These are phyloP conservation scores for Riparia riparia DNA, from an alignment of 2,113 vertebrate genomes.

Conservation along the genomic window DNA sequence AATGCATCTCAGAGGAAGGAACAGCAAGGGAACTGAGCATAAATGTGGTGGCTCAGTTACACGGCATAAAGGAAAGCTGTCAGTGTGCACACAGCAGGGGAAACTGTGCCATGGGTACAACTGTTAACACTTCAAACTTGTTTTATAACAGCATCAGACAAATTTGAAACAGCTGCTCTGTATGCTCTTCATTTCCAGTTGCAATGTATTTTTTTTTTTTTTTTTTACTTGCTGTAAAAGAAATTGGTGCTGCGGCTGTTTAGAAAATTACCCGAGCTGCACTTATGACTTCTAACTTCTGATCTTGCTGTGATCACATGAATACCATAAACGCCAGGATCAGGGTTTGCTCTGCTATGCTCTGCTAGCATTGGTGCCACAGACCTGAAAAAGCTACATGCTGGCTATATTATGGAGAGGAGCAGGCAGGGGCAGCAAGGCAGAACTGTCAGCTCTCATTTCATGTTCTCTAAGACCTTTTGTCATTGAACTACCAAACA, in stretches of 20 bases:
- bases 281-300: conserved; percentile 7
- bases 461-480: background rate
- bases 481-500: conserved; percentile 39
- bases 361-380: background rate
- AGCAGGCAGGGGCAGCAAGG: background rate
- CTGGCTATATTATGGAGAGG: background rate
- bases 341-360: background rate
- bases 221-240: conserved; percentile 35
- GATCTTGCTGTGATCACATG: conserved; percentile 19
- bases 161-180: conserved; percentile 65
- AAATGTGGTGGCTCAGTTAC: background rate
- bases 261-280: conserved; percentile 7
- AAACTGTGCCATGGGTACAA: conserved; percentile 35
- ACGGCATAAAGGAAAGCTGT: background rate
- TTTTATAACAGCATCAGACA: conserved; percentile 47
- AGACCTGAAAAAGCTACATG: background rate
- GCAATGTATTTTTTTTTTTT: background rate
- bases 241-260: conserved; percentile 42
- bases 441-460: background rate
- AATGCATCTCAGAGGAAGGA: background rate
- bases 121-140: conserved; percentile 57
- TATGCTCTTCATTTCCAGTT: conserved; percentile 45
- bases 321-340: background rate
- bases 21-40: background rate
- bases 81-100: background rate